phyloP scores from a whole-genome alignment of 2,888 invertebrate genomes.

The Pogonocherus hispidulus region DNA sequence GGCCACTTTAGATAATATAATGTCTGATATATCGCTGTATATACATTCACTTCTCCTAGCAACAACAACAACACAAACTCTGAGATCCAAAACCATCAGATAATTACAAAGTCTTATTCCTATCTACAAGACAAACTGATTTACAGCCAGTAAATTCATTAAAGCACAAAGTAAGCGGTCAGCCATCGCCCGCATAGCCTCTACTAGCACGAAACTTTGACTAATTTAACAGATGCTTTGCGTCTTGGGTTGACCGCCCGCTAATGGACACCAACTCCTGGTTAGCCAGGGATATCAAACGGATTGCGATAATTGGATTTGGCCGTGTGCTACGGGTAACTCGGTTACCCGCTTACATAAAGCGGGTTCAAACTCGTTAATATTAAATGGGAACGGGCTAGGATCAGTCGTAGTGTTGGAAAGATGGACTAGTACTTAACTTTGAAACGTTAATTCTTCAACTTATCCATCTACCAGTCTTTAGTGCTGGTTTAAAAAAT shows the following conservation, averaged over 20 bases:
- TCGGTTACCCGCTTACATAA: conserved; percentile 49
- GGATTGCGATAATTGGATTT: conserved; percentile 56
- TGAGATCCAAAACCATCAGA: not conserved
- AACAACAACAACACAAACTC: too few species aligned
- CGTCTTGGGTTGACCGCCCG: conserved; percentile 50
- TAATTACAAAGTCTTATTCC: not conserved
- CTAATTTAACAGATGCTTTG: conserved; percentile 50
- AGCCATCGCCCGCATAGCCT: not conserved
- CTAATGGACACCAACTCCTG: conserved; percentile 49
- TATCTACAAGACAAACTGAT: conserved; percentile 8
- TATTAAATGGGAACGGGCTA: conserved; percentile 44
- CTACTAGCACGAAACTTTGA: conserved; percentile 44
- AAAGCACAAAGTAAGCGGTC: not conserved
- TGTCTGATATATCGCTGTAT: too few species aligned
- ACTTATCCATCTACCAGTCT: too few species aligned
- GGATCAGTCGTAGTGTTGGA: conserved; percentile 15
- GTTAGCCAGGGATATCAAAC: conserved; percentile 53
- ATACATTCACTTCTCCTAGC: too few species aligned
- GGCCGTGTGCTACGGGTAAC: conserved; percentile 42
- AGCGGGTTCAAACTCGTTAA: conserved; percentile 50
- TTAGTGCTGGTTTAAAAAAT: too few species aligned
- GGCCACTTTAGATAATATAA: too few species aligned
- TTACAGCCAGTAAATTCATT: conserved; percentile 27
- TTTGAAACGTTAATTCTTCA: not conserved
- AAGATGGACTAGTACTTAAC: not conserved